Percentiles rank a stretch among this genome's conserved stretches.
Conservation (phyloP, 2,888 invertebrate genomes). For the Hypolimnas misippus region DNA sequence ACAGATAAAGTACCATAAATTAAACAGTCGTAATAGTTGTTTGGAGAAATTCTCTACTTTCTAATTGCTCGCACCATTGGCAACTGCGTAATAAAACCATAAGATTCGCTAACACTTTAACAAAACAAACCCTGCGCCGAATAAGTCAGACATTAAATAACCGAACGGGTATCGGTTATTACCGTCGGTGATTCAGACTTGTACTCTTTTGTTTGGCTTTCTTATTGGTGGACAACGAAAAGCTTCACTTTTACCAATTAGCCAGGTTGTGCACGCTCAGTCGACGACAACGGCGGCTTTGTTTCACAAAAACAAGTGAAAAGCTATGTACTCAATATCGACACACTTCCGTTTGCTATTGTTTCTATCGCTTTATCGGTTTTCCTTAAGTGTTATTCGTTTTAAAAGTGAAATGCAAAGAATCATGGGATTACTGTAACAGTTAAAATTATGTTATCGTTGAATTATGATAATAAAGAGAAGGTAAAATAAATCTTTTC, state of each 20-base stretch:
- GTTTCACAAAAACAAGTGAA: conserved; percentile 76
- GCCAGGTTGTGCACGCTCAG: conserved; percentile 60
- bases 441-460: neutral
- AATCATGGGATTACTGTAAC: neutral
- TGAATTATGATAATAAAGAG: neutral
- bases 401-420: conserved; percentile 1
- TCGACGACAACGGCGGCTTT: conserved; percentile 63
- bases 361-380: conserved; percentile 8
- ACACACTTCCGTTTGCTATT: conserved; percentile 54
- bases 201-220: conserved; percentile 69
- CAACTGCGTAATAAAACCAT: conserved; percentile 33
- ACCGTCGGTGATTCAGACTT: conserved; percentile 58
- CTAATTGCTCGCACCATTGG: conserved; percentile 48
- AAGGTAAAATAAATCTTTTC: neutral
- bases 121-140: conserved; percentile 37
- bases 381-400: neutral
- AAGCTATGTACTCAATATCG: conserved; percentile 60
- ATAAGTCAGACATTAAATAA: conserved; percentile 51
- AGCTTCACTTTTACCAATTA: conserved; percentile 82
- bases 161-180: conserved; percentile 44
- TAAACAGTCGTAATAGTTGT: conserved; percentile 11
- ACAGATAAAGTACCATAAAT: conserved; percentile 8
- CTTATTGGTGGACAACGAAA: conserved; percentile 67
- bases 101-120: conserved; percentile 48
- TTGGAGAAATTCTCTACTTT: conserved; percentile 46